Evolutionary conservation across 1,140 invertebrate species (phyloP).

Genomic region (Chlorops oryzae): DNA sequence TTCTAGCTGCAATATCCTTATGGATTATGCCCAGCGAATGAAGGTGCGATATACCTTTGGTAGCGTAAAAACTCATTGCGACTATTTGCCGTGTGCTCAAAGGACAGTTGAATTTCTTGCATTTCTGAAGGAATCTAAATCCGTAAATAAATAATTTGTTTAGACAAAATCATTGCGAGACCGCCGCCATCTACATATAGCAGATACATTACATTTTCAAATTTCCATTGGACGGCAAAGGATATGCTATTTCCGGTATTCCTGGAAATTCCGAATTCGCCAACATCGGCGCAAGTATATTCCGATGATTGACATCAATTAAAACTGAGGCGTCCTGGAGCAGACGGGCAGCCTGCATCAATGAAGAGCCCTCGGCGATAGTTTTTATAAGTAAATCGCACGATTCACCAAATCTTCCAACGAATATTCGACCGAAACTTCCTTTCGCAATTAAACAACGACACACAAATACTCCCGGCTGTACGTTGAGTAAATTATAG

Average conservation of each 20-base stretch:
- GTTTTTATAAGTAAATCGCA: constrained; percentile 75
- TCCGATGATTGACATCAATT: constrained; percentile 68
- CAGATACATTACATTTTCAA: too few relatives aligned
- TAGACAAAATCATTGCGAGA: too few relatives aligned
- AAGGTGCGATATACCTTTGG: too few relatives aligned
- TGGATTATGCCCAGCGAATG: too few relatives aligned
- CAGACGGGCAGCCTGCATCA: constrained; percentile 68
- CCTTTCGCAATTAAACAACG: constrained; percentile 62
- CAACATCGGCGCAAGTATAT: constrained; percentile 71
- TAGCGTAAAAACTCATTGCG: too few relatives aligned
- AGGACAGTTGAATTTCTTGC: too few relatives aligned
- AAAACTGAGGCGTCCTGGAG: constrained; percentile 74
- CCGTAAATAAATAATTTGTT: too few relatives aligned
- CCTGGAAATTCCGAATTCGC: constrained; percentile 65
- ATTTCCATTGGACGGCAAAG: constrained; percentile 68
- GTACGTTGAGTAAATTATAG: constrained; percentile 53
- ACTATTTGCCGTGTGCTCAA: too few relatives aligned
- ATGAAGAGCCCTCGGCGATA: constrained; percentile 68
- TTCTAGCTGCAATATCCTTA: too few relatives aligned
- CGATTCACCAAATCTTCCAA: constrained; percentile 59
- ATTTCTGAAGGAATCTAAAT: too few relatives aligned
- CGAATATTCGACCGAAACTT: constrained; percentile 70
- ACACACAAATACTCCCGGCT: constrained; percentile 55
- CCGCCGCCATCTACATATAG: too few relatives aligned
- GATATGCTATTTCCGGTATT: constrained; percentile 69